phyloP scores from a whole-genome alignment of 2,113 vertebrate genomes.

The Phalacrocorax carbo region DNA sequence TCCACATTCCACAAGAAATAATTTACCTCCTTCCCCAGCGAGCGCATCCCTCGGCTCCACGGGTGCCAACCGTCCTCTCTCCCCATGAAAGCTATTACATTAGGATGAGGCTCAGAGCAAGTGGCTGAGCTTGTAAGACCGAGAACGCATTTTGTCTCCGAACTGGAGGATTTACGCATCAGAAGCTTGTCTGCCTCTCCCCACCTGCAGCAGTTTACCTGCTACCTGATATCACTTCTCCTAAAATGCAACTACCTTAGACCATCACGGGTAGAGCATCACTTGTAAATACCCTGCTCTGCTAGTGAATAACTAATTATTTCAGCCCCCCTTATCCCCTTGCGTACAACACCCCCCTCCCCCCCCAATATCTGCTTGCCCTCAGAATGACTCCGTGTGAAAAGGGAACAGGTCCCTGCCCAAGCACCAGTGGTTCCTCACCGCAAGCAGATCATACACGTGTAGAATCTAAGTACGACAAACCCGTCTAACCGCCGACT shows the following conservation, averaged over 20 bases:
- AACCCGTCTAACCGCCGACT: neutral
- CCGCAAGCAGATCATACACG: rapidly evolving
- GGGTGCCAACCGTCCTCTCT: neutral
- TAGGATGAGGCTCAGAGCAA: neutral
- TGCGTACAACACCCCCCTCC: neutral
- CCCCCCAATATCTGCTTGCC: neutral
- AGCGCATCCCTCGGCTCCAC: neutral
- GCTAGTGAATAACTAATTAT: neutral
- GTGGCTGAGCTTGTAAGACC: neutral
- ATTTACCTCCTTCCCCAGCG: slow-evolving; percentile 21
- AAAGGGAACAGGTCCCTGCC: slow-evolving; percentile 17
- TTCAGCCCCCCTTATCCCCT: neutral
- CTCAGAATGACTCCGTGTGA: neutral
- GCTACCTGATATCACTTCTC: neutral
- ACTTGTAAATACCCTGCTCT: neutral
- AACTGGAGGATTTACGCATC: slow-evolving; percentile 52
- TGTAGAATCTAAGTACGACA: neutral
- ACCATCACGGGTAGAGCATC: neutral
- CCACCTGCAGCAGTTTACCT: neutral
- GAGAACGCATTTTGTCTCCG: neutral
- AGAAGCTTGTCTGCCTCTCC: slow-evolving; percentile 22
- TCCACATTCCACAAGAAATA: neutral
- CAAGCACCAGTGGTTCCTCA: neutral
- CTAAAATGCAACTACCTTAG: neutral
- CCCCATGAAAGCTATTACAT: rapidly evolving